Base-by-base conservation (phyloP, 2,888 invertebrate species). In the Drosophila macrospina region DNA sequence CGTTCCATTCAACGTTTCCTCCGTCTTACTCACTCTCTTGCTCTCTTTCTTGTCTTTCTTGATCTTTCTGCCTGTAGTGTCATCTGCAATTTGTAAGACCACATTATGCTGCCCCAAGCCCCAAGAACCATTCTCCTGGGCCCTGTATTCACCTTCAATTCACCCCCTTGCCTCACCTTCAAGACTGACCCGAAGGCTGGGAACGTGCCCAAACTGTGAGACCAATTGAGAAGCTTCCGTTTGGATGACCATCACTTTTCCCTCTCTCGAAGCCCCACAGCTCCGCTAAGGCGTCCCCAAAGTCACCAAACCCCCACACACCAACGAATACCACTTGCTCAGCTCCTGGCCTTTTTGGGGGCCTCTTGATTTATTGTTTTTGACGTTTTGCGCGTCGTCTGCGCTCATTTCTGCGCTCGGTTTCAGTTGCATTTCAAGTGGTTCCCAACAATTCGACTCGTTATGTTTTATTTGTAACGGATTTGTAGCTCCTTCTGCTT, bases 401-500 rank as follows among this genome's bases (percentile, higher is more conserved):
- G 64, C 65, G 71, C 73, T 76, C 73, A 73, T 86, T 86, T 73
- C 77, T n/a, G n/a, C n/a, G n/a, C n/a, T 78, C 61, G 57, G 62
- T 54, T 70, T 73, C 62, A 67, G 74, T 66, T 75, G 69, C 56
- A 67, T 61, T 85, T 82, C 83, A 83, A 82, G 82, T 82, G 86
- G 74, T 71, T 74, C 54, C 71, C 69, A 65, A 64, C 74, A 61
- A 66, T 74, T 60, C 63, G 66, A 54, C 56, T 76, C 72, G 86
- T 85, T 85, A 87, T 87, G 86, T 87, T 89, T 89, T 89, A 85
- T 89, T 89, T 89, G 87, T 87, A 88, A 81, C 83, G 80, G 79
- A 87, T 85, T 81, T 84, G 80, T 79, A 61, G 66, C 71, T 42
- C 78, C 41, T 62, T 50, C 55, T 36, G 63, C 51, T 51, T 41